phyloP scores from a whole-genome alignment of 2,797 vertebrate genomes.

The Gallinago nigripennis region DNA sequence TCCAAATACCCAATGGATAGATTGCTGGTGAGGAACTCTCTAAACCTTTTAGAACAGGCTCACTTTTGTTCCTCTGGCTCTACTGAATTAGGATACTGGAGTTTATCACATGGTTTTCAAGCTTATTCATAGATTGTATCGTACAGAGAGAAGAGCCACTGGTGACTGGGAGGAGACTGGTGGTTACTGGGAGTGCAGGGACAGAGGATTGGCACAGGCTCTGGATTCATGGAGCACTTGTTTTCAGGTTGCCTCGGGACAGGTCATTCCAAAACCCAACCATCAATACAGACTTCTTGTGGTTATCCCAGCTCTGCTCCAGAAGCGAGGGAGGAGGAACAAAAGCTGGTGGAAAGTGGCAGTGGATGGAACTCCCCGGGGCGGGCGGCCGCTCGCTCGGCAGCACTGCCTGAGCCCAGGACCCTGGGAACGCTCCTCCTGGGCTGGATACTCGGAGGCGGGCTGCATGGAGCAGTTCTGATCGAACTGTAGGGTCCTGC shows the following conservation, averaged over 20 bases:
- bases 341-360: rapidly evolving
- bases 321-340: rapidly evolving
- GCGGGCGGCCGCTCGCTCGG: not conserved
- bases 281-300: rapidly evolving
- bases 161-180: not conserved
- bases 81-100: not conserved
- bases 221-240: rapidly evolving
- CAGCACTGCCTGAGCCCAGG: rapidly evolving
- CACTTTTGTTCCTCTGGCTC: not conserved
- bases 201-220: not conserved
- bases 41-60: not conserved
- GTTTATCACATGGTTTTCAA: not conserved
- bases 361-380: not conserved
- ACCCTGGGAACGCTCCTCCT: not conserved
- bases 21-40: not conserved
- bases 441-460: not conserved
- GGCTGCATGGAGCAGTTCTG: not conserved
- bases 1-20: not conserved
- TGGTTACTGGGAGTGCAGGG: rapidly evolving
- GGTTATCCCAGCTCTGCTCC: not conserved
- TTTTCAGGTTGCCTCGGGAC: not conserved
- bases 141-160: not conserved
- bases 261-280: not conserved
- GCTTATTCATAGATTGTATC: not conserved
- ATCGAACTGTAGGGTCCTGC: not conserved